These are phyloP conservation scores for Smutsia temminckii DNA, from an alignment of 2,797 vertebrate genomes.

Conservation along the genomic window DNA sequence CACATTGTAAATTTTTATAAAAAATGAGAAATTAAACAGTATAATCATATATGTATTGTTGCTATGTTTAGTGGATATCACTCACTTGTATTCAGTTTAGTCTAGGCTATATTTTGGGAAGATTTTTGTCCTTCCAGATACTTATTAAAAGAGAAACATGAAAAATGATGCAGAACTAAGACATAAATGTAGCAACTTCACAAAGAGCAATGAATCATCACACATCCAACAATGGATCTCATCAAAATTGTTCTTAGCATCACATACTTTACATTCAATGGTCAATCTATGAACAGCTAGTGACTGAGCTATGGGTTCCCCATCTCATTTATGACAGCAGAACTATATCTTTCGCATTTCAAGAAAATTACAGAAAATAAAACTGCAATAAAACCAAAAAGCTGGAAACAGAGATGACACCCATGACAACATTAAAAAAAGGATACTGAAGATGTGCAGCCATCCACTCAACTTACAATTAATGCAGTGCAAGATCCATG, in stretches of 20 bases:
- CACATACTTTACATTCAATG: constrained; percentile 83
- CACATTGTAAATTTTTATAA: background rate
- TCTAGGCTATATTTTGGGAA: constrained; percentile 60
- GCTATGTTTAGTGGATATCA: background rate
- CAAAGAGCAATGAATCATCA: constrained; percentile 81
- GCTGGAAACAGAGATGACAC: constrained; percentile 83
- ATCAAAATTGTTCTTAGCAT: constrained; percentile 81
- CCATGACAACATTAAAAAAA: constrained; percentile 83
- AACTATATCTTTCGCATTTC: constrained; percentile 76
- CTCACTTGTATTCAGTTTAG: constrained; percentile 68
- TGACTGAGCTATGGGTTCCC: constrained; percentile 82
- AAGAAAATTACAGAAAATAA: constrained; percentile 85
- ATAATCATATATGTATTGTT: background rate
- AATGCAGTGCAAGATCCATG: constrained; percentile 77
- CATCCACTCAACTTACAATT: constrained; percentile 81
- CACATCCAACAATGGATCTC: constrained; percentile 82
- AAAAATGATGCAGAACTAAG: constrained; percentile 77
- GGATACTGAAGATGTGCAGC: constrained; percentile 57
- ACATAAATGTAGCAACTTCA: constrained; percentile 77
- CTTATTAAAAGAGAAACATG: constrained; percentile 81
- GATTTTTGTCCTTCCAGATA: constrained; percentile 79
- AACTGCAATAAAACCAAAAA: constrained; percentile 85
- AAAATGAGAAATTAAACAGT: background rate
- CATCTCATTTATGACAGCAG: constrained; percentile 81
- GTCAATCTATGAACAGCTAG: constrained; percentile 84